phyloP scores from a whole-genome alignment of 2,113 vertebrate species.

The Fulmarus glacialis region DNA sequence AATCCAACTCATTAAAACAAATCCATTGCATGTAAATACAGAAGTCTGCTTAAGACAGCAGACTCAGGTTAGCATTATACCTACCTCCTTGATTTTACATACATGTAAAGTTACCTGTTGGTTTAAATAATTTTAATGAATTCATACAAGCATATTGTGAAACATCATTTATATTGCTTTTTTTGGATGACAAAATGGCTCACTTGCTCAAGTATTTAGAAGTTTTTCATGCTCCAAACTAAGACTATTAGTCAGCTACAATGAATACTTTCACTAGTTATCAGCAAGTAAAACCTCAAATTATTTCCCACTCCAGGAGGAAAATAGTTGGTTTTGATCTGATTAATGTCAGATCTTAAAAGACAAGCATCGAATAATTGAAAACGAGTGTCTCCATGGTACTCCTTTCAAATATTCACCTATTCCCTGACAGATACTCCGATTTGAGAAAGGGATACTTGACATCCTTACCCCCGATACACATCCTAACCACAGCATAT shows the following conservation, averaged over 20 bases:
- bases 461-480: neutral
- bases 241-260: neutral
- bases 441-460: neutral
- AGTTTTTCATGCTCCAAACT: neutral
- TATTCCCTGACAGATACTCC: neutral
- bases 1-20: neutral
- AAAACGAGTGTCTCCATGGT: neutral
- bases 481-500: neutral
- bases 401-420: neutral
- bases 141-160: neutral
- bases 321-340: neutral
- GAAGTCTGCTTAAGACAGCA: neutral
- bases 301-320: neutral
- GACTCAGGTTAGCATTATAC: neutral
- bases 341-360: neutral
- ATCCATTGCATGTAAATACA: neutral
- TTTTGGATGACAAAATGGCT: neutral
- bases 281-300: neutral
- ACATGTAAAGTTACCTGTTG: neutral
- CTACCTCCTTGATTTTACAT: neutral
- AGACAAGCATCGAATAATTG: neutral
- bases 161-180: neutral
- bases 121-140: neutral
- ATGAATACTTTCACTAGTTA: neutral
- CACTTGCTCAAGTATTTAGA: neutral